Conservation (phyloP, 2,888 invertebrate species). For the Teinopalpus imperialis region DNA sequence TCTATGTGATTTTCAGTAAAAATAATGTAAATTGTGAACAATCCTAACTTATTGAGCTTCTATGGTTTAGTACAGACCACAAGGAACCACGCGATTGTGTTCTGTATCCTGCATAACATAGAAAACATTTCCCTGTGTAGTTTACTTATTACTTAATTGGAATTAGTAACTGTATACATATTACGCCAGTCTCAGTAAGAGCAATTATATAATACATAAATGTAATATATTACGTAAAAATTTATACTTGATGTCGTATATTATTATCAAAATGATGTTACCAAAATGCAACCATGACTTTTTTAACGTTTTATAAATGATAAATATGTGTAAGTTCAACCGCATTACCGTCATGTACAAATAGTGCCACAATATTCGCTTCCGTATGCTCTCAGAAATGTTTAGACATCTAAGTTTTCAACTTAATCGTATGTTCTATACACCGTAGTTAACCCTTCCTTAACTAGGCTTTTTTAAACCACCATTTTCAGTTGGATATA, state of each 20-base stretch:
- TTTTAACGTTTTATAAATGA: constrained; percentile 57
- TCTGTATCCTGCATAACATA: background rate
- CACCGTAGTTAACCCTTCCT: background rate
- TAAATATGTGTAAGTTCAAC: constrained; percentile 23
- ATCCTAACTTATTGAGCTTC: constrained; percentile 6
- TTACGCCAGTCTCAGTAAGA: constrained; percentile 17
- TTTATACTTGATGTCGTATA: constrained; percentile 14
- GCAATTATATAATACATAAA: constrained; percentile 7
- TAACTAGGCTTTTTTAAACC: too few species aligned
- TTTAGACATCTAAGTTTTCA: background rate
- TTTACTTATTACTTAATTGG: constrained; percentile 25
- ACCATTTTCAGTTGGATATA: constrained; percentile 45
- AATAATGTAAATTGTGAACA: constrained; percentile 4
- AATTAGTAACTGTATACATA: constrained; percentile 21
- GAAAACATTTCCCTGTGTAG: constrained; percentile 18
- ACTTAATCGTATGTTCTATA: background rate
- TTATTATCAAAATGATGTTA: constrained; percentile 38
- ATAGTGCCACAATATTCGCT: constrained; percentile 15
- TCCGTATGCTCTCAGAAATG: background rate
- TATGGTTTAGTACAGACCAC: constrained; percentile 1
- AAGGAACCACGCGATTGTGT: background rate
- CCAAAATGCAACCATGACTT: constrained; percentile 62
- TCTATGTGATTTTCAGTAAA: too few species aligned
- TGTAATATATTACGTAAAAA: background rate
- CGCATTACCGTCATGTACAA: constrained; percentile 15